Evolutionary conservation across 2,113 vertebrate species (phyloP), one percentile per base, ranked within the genome.

Genomic region (Oryzias melastigma): DNA sequence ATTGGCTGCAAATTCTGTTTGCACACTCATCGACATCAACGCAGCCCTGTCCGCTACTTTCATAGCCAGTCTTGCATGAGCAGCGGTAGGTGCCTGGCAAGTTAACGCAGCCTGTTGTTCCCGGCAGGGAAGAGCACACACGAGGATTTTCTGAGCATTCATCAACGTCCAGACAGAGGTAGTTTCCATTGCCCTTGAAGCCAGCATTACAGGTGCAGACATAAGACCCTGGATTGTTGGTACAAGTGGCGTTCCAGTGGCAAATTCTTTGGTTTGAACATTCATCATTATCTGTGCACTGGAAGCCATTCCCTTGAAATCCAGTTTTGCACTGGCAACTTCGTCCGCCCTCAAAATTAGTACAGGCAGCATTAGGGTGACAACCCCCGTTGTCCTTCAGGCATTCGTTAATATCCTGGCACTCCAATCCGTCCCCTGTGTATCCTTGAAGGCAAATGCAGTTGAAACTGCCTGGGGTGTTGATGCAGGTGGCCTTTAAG

Each of bases 181-280:
- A 94, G 78, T 90, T 92, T 18, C 93, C 93, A 14, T 93, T 94
- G 53, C 93, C 93, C 62, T 93, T 94, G 45, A 86, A 94, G 35
- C 93, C 93, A 14, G 47, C 0, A 42, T 92, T 93, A 54, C 93
- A 94, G 4, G 85, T 91, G 18, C 93, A 94, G 3, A 76, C 12
- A 1, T 91, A 92, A 16, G 92, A 93, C 13, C 93, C 93, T 2
- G 87, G 90, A 47, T 73, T 93, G 77, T 94, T 94, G 52, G 65
- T 88, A 54, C 93, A 94, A n/a, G 90, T 91, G 27, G 93, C 93
- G 3, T 93, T 90, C 93, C 93, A 94, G 52, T 94, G 93, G 73
- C 93, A 94, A 57, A 75, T 86, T 14, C 54, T 44, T 5, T 27
- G 29, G 7, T 1, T 64, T 2, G 44, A 7, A 24, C 93, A 94